Evolutionary conservation across 2,888 invertebrate species (phyloP).

Genomic region (Mellilla xanthometata): DNA sequence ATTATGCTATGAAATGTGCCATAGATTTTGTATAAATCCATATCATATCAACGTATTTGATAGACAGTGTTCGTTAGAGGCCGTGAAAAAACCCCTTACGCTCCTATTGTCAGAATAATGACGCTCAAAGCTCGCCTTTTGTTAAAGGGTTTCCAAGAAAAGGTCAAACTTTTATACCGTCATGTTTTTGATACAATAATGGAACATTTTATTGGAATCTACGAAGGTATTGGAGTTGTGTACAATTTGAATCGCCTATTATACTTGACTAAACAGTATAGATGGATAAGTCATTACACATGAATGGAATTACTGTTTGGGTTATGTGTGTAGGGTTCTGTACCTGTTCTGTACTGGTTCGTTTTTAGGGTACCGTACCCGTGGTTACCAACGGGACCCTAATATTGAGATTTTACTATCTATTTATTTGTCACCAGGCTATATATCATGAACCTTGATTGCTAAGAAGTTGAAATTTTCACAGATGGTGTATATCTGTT

Average conservation of each 20-base stretch:
- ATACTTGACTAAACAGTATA: too few relatives aligned
- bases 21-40: slow-evolving; percentile 1
- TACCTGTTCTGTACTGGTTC: too few relatives aligned
- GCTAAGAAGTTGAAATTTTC: too few relatives aligned
- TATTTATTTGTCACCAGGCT: too few relatives aligned
- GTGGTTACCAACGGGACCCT: too few relatives aligned
- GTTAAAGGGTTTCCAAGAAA: slow-evolving; percentile 17
- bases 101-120: slow-evolving; percentile 20
- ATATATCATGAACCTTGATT: too few relatives aligned
- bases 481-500: too few relatives aligned
- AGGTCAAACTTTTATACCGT: slow-evolving; percentile 18
- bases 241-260: slow-evolving; percentile 9
- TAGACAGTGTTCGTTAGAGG: slow-evolving; percentile 11
- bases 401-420: too few relatives aligned
- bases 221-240: slow-evolving; percentile 18
- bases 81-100: slow-evolving; percentile 8
- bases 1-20: background rate
- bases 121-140: slow-evolving; percentile 17
- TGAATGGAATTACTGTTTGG: too few relatives aligned
- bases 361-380: too few relatives aligned
- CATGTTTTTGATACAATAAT: slow-evolving; percentile 19
- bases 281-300: too few relatives aligned
- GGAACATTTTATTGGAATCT: slow-evolving; percentile 25
- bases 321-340: too few relatives aligned
- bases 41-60: slow-evolving; percentile 5